Base-by-base conservation (phyloP, 2,888 invertebrate species). In the Amiota mariae region DNA sequence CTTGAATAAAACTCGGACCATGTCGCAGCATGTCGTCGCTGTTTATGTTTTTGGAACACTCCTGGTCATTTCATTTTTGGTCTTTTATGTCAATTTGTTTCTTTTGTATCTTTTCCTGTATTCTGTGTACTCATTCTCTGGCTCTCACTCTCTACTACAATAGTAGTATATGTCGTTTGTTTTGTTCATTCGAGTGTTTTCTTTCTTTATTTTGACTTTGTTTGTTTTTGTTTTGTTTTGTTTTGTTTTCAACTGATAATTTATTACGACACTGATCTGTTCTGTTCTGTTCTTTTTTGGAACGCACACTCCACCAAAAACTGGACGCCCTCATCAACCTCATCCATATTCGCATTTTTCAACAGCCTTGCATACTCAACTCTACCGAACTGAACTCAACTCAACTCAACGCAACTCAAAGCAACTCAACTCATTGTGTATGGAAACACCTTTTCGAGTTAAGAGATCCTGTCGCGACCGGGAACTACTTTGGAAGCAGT, bases 21-120 rank as follows among this genome's bases (percentile, higher is more conserved):
- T 82, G 82, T 83, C 84, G 85, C 84, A 85, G 85, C 84, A 81
- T 84, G 84, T 84, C 80, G 86, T 78, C 86, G 79, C 77, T 85
- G 82, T 85, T 82, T 82, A 83, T 83, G 82, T 80, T 77, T 81
- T 71, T 82, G 80, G 75, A 75, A 82, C 80, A 80, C 78, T 85
- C 76, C 82, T 84, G 83, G 79, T 81, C 82, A 82, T 80, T 76
- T 73, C 73, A 70, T 68, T 61, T 79, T 75, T 76, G 78, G 75
- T 76, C 73, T 76, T 76, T 72, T 67, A 72, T 72, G 67, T 72
- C 72, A 72, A 72, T 68, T 72, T 59, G 61, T 36, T 49, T 73
- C 71, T 71, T 72, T 70, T 77, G 75, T 73, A 36, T 63, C 72
- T 73, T 72, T 70, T 18, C 46, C 11, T 18, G 15, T 49, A 66